phyloP scores from a whole-genome alignment of 2,113 vertebrate species.

The Bettongia penicillata region DNA sequence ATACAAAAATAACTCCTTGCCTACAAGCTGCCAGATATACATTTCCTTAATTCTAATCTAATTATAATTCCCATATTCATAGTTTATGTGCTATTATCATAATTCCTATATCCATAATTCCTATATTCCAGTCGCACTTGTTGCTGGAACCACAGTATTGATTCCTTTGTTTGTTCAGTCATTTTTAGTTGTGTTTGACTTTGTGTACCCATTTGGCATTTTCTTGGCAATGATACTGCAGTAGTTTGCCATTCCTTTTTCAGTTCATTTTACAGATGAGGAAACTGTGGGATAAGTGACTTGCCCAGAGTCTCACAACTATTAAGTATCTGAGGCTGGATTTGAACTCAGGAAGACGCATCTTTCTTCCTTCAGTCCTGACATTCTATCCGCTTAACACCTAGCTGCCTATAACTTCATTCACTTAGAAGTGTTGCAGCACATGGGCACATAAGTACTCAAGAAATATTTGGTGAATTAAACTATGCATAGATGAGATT shows the following conservation, averaged over 20 bases:
- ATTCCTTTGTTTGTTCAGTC: not conserved
- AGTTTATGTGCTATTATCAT: not conserved
- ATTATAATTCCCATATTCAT: not conserved
- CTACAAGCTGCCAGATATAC: slow-evolving; percentile 10
- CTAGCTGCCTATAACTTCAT: not conserved
- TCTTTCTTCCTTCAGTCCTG: not conserved
- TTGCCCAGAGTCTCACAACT: not conserved
- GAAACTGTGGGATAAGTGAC: not conserved
- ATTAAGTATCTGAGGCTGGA: not conserved
- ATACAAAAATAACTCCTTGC: slow-evolving; percentile 43
- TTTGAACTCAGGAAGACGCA: not conserved
- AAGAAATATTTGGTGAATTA: not conserved
- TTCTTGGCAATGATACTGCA: not conserved
- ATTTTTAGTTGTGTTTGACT: not conserved
- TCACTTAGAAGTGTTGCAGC: not conserved
- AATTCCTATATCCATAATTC: not conserved
- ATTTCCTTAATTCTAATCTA: slow-evolving; percentile 17
- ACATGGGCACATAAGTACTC: not conserved
- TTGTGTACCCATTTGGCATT: not conserved
- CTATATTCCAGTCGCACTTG: not conserved
- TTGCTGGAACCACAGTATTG: not conserved
- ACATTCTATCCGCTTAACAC: not conserved
- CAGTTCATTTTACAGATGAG: not conserved
- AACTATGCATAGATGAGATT: not conserved
- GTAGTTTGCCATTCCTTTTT: not conserved